Evolutionary conservation across 2,797 vertebrate genomes (phyloP).

Genomic region (Cirrhinus mrigala): DNA sequence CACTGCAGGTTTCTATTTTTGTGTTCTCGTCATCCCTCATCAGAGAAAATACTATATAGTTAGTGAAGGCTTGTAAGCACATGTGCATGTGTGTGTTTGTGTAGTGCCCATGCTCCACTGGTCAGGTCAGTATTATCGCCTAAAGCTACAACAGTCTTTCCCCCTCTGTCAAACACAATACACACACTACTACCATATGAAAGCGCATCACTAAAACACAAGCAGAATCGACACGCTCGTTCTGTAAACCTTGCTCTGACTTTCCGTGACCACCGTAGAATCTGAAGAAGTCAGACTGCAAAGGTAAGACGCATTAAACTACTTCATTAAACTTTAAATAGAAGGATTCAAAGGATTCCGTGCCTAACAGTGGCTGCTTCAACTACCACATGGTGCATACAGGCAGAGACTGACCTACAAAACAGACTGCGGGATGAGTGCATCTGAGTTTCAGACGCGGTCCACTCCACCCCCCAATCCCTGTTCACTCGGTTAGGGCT

Average conservation of each 20-base stretch:
- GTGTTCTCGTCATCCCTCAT: background rate
- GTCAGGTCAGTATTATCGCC: slow-evolving; percentile 44
- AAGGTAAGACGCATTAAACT: slow-evolving; percentile 1
- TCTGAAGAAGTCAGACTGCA: background rate
- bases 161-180: slow-evolving; percentile 19
- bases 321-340: slow-evolving; percentile 23
- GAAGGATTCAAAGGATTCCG: background rate
- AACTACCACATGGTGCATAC: background rate
- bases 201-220: background rate
- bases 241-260: background rate
- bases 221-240: background rate
- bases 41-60: slow-evolving; percentile 2
- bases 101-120: slow-evolving; percentile 26
- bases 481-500: slow-evolving; percentile 13
- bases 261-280: background rate
- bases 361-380: background rate
- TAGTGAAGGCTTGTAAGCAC: background rate
- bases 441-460: slow-evolving; percentile 16
- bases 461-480: slow-evolving; percentile 27
- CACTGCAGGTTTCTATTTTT: background rate
- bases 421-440: slow-evolving; percentile 16
- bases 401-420: slow-evolving; percentile 45
- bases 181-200: slow-evolving; percentile 21
- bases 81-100: background rate
- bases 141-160: slow-evolving; percentile 31